Conservation (phyloP, 2,888 invertebrate genomes). For the Caenorhabditis doughertyi region DNA sequence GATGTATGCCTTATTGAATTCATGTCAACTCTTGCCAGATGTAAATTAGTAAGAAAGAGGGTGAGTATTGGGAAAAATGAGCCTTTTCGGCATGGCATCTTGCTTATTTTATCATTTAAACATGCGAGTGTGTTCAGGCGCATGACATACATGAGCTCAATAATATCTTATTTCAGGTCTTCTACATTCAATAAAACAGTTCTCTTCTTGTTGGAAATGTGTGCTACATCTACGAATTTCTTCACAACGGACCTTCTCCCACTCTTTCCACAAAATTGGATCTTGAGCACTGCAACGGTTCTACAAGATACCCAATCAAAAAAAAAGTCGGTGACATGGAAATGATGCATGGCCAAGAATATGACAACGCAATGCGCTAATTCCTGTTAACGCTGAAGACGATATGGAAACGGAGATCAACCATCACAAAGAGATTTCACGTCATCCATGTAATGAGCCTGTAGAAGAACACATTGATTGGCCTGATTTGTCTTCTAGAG, state of each 20-base stretch:
- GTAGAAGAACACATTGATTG: background rate
- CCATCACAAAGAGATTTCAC: background rate
- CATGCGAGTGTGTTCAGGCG: too few relatives aligned
- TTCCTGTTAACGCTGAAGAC: slow-evolving; percentile 1
- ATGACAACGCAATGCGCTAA: background rate
- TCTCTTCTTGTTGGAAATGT: slow-evolving; percentile 54
- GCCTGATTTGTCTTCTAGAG: slow-evolving; percentile 57
- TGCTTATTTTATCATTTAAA: too few relatives aligned
- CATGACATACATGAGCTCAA: background rate
- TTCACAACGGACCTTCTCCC: slow-evolving; percentile 66
- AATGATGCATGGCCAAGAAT: background rate
- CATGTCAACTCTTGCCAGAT: slow-evolving; percentile 69
- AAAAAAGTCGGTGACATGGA: background rate
- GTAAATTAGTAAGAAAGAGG: slow-evolving; percentile 68
- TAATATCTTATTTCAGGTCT: slow-evolving; percentile 29
- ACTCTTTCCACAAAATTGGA: background rate
- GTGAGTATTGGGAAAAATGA: background rate
- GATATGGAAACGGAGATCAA: background rate
- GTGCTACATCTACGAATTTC: slow-evolving; percentile 70
- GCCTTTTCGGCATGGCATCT: too few relatives aligned
- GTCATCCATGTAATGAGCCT: background rate
- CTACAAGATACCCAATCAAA: background rate
- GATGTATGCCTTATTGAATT: slow-evolving; percentile 68
- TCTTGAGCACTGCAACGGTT: background rate
- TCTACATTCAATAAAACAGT: slow-evolving; percentile 63